phyloP scores from a whole-genome alignment of 2,797 vertebrate genomes.

The Microhierax caerulescens region DNA sequence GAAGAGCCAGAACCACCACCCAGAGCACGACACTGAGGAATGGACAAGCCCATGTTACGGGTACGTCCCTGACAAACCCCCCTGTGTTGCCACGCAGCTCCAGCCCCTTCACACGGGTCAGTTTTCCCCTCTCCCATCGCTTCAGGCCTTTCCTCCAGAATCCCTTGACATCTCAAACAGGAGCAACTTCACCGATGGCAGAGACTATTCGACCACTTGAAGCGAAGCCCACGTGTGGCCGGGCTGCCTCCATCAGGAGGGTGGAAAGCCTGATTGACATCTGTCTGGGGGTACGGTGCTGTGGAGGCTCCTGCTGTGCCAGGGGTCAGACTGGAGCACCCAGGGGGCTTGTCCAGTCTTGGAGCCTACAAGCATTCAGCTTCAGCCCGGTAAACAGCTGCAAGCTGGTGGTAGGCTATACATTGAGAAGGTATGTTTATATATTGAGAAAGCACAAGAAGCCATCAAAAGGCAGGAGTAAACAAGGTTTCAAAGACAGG shows the following conservation, averaged over 20 bases:
- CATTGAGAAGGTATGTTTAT: neutral
- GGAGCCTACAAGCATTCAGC: neutral
- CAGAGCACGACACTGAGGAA: neutral
- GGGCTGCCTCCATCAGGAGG: neutral
- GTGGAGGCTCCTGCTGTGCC: neutral
- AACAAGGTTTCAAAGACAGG: neutral
- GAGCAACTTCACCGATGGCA: neutral
- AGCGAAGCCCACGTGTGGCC: rapidly evolving
- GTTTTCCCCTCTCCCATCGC: neutral
- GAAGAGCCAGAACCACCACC: neutral
- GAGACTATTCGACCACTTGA: neutral
- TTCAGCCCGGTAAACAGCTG: neutral
- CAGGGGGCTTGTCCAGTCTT: neutral
- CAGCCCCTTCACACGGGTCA: rapidly evolving
- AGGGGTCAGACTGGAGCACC: neutral
- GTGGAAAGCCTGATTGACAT: neutral
- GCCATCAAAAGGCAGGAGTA: neutral
- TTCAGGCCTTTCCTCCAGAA: neutral
- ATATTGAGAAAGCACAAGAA: neutral
- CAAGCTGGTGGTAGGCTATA: neutral
- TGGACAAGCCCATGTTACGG: rapidly evolving
- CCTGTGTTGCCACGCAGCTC: neutral
- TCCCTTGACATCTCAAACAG: neutral
- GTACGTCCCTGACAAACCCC: neutral
- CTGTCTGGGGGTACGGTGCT: rapidly evolving